A percentile compares a stretch with the other conserved stretches of the same genome.
phyloP scores from a whole-genome alignment of 1,140 invertebrate species.

The Grapholita molesta region DNA sequence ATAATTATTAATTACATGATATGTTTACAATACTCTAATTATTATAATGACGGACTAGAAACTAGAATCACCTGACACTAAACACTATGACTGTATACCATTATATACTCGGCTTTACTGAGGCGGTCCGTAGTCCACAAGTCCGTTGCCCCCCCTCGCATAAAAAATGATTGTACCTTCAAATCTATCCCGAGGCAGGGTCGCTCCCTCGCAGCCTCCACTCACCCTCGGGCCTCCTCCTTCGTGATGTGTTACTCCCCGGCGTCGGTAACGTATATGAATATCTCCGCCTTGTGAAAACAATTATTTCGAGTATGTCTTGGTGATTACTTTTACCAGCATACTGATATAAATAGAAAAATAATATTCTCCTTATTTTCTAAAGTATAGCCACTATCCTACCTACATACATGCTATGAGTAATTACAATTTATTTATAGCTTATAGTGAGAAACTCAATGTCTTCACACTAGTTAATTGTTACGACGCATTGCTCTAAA shows the following conservation, averaged over 20 bases:
- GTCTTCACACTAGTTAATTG: too few species aligned
- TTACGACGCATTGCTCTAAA: too few species aligned
- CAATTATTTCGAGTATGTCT: not conserved
- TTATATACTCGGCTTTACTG: conserved; percentile 21
- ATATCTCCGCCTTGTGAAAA: conserved; percentile 18
- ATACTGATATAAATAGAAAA: too few species aligned
- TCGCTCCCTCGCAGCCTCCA: conserved; percentile 38
- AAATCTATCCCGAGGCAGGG: conserved; percentile 72
- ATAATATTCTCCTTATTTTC: too few species aligned
- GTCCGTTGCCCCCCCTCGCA: conserved; percentile 70
- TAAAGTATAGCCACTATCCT: too few species aligned
- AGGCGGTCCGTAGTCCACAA: conserved; percentile 22
- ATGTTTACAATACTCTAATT: too few species aligned
- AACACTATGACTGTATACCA: not conserved
- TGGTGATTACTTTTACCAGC: not conserved
- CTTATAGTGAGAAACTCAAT: too few species aligned
- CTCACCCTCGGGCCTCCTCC: conserved; percentile 36
- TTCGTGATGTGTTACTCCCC: conserved; percentile 27
- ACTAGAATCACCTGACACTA: not conserved
- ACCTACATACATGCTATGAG: too few species aligned
- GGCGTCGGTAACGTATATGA: conserved; percentile 6
- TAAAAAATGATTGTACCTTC: conserved; percentile 78
- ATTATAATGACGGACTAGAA: not conserved
- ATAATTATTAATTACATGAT: too few species aligned
- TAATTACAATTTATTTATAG: too few species aligned